These are phyloP conservation scores for Lutraria rhynchaena DNA, from an alignment of 1,140 invertebrate genomes.

Conservation along the genomic window DNA sequence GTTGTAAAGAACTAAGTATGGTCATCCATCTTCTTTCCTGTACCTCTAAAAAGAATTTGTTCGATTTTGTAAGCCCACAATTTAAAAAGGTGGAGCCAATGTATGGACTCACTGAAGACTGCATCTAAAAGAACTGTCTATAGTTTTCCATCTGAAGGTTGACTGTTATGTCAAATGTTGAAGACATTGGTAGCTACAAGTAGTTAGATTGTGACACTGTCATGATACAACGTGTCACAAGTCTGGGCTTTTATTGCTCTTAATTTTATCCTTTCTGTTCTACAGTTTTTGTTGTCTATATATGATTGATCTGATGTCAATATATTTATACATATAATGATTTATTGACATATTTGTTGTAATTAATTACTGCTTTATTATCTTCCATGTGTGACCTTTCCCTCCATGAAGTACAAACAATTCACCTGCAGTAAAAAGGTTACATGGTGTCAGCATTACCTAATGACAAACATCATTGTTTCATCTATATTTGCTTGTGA, in stretches of 20 bases:
- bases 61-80: too few species aligned
- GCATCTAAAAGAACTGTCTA: neutral
- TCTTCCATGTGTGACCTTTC: too few species aligned
- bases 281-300: neutral
- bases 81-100: too few species aligned
- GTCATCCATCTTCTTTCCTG: too few species aligned
- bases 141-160: neutral
- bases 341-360: conserved; percentile 11
- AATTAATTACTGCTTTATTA: conserved; percentile 24
- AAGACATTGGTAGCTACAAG: neutral
- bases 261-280: neutral
- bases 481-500: too few species aligned
- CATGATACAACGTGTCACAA: neutral
- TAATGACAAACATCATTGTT: too few species aligned
- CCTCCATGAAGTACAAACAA: too few species aligned
- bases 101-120: too few species aligned
- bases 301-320: conserved; percentile 23
- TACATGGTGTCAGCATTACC: too few species aligned
- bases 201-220: neutral
- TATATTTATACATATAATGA: conserved; percentile 9
- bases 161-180: neutral
- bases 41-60: too few species aligned
- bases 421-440: too few species aligned
- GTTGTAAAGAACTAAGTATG: too few species aligned
- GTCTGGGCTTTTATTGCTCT: neutral